These are phyloP conservation scores for Drymodes brunneopygia DNA, from an alignment of 2,113 vertebrate species.

Conservation along the genomic window DNA sequence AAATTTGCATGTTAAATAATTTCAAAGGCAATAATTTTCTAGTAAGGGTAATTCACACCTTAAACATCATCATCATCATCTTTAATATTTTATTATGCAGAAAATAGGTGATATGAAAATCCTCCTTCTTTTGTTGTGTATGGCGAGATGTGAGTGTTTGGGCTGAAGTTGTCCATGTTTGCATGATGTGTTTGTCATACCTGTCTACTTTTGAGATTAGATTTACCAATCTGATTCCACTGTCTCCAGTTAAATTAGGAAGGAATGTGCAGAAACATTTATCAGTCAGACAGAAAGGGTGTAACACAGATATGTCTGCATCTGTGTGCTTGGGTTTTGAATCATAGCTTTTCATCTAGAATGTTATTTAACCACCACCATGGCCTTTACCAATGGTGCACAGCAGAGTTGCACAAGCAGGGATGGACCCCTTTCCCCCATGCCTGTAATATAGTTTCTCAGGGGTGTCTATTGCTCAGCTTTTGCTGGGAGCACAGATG, in stretches of 20 bases:
- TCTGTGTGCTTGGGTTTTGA: not conserved
- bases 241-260: not conserved
- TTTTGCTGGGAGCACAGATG: not conserved
- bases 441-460: accelerated
- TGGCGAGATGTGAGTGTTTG: not conserved
- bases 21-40: not conserved
- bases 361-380: accelerated
- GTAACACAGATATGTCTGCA: not conserved
- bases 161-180: not conserved
- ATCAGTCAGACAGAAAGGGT: not conserved
- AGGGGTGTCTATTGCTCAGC: not conserved
- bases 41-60: not conserved
- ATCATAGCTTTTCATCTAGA: not conserved
- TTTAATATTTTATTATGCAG: not conserved
- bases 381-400: not conserved
- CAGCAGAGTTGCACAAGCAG: not conserved
- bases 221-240: not conserved
- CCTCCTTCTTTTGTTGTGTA: not conserved
- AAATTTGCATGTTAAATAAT: not conserved
- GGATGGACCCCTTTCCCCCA: not conserved
- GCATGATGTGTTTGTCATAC: not conserved
- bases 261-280: not conserved
- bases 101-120: not conserved
- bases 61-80: not conserved
- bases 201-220: not conserved